These are phyloP conservation scores for Colletes collaris DNA, from an alignment of 2,888 invertebrate species.

Conservation along the genomic window DNA sequence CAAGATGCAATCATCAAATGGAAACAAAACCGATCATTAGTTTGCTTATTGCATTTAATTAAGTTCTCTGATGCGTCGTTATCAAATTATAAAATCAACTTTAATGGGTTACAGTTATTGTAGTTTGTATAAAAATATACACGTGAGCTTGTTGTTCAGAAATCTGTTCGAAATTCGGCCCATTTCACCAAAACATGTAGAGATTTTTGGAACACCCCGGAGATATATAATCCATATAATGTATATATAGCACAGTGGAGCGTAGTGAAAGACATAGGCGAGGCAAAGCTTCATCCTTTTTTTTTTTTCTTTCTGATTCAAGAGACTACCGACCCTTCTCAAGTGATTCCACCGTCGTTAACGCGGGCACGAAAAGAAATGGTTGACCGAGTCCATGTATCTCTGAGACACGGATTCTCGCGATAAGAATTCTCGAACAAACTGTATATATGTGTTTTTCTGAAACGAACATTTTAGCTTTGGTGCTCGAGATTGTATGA, in stretches of 20 bases:
- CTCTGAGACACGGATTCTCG: slow-evolving; percentile 13
- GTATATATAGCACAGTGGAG: slow-evolving; percentile 81
- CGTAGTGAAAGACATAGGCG: slow-evolving; percentile 82
- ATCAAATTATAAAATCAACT: no score
- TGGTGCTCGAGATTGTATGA: slow-evolving; percentile 31
- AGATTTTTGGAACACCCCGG: slow-evolving; percentile 2
- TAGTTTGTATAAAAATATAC: neutral
- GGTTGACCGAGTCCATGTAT: slow-evolving; percentile 8
- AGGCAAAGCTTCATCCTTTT: slow-evolving; percentile 82
- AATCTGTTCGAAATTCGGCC: no score
- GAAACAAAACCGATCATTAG: no score
- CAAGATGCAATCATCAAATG: no score
- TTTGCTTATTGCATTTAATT: no score
- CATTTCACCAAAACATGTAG: no score
- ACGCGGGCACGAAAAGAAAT: slow-evolving; percentile 38
- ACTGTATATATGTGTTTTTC: slow-evolving; percentile 19
- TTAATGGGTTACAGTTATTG: no score
- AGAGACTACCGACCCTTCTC: slow-evolving; percentile 73
- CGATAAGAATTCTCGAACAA: slow-evolving; percentile 34
- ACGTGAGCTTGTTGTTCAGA: no score
- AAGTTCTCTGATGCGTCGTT: no score
- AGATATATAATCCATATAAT: slow-evolving; percentile 64
- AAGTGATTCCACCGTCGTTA: slow-evolving; percentile 56
- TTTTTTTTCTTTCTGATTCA: slow-evolving; percentile 75
- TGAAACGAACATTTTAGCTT: slow-evolving; percentile 38